Conservation (phyloP, 2,797 vertebrate species). For the Sebastes nivosus region DNA sequence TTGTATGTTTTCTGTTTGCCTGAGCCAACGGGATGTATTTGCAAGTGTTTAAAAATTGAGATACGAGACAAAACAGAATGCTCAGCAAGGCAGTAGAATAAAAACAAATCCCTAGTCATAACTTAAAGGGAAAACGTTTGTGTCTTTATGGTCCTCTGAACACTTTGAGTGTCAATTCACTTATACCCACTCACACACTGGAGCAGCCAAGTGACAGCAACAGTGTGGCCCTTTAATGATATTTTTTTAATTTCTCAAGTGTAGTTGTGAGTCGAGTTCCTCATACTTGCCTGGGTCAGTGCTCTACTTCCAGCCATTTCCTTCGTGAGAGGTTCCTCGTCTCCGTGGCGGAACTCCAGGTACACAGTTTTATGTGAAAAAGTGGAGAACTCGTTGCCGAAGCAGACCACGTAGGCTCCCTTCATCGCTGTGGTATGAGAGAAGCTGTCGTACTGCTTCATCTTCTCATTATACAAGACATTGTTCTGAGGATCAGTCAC, state of each 20-base stretch:
- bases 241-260: neutral
- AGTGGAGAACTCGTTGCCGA: constrained; percentile 94
- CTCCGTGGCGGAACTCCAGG: constrained; percentile 88
- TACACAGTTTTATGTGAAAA: constrained; percentile 91
- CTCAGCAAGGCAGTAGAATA: neutral
- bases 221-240: neutral
- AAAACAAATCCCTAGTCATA: neutral
- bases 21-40: neutral
- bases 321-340: constrained; percentile 83
- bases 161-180: neutral
- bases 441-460: constrained; percentile 92
- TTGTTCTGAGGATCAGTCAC: constrained; percentile 85
- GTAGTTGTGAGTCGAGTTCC: neutral
- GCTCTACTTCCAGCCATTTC: constrained; percentile 81
- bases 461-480: constrained; percentile 86
- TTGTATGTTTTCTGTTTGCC: neutral
- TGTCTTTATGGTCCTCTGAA: neutral
- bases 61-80: neutral
- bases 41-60: neutral
- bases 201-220: neutral
- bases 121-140: neutral
- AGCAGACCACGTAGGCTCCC: constrained; percentile 90
- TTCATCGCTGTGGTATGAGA: constrained; percentile 77
- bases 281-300: constrained; percentile 86
- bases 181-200: neutral